Conservation (phyloP, 1,140 invertebrate genomes). For the Parasteatoda tepidariorum region DNA sequence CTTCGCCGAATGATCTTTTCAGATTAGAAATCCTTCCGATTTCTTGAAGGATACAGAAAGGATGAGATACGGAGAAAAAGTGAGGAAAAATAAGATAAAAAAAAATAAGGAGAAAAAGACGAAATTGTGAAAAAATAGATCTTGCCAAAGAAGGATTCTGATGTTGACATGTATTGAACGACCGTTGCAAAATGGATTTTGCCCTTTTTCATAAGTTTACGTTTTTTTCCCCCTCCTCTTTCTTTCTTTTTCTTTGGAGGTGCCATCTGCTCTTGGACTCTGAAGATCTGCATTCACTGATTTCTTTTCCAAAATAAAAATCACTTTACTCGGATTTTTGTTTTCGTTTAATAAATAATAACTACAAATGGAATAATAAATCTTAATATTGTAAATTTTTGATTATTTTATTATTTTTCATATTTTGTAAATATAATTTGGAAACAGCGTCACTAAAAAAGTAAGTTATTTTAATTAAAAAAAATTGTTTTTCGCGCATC, state of each 20-base stretch:
- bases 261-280: not conserved
- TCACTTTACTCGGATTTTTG: not conserved
- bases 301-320: not conserved
- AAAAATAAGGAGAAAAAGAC: not conserved
- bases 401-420: no score
- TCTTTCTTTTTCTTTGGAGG: not conserved
- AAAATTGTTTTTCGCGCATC: no score
- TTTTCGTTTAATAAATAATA: not conserved
- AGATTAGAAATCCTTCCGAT: conserved; percentile 58
- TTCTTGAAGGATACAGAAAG: conserved; percentile 27
- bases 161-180: conserved; percentile 60
- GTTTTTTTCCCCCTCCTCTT: conserved; percentile 14
- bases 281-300: not conserved
- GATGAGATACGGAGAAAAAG: not conserved
- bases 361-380: not conserved
- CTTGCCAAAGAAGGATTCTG: conserved; percentile 59
- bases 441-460: no score
- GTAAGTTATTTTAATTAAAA: no score
- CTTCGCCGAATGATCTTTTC: conserved; percentile 39
- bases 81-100: not conserved
- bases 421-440: no score
- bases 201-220: conserved; percentile 29
- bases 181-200: conserved; percentile 48
- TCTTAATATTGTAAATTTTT: no score
- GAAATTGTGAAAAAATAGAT: conserved; percentile 57